phyloP scores from a whole-genome alignment of 1,140 invertebrate species.

The Metopolophium dirhodum region DNA sequence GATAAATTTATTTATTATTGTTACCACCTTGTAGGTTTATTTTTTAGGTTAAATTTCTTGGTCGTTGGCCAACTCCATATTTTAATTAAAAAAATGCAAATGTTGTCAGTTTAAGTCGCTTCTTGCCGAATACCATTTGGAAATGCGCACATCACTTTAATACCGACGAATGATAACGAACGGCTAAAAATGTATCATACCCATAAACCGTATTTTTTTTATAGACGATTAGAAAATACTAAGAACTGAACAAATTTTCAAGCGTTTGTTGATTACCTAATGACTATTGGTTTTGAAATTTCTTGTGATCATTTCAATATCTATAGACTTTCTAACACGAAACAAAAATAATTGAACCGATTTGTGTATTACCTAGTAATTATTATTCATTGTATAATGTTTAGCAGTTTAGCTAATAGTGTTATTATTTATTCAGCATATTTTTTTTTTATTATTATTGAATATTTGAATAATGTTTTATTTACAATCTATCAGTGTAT shows the following conservation, averaged over 20 bases:
- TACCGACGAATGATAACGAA: background rate
- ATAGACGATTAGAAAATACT: background rate
- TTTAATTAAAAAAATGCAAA: constrained; percentile 24
- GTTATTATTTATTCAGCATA: background rate
- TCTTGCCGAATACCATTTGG: background rate
- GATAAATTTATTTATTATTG: constrained; percentile 26
- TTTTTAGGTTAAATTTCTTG: constrained; percentile 35
- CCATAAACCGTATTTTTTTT: background rate
- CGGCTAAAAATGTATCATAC: background rate
- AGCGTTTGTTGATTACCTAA: background rate
- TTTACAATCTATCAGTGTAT: background rate
- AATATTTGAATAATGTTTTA: background rate
- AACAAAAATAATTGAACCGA: background rate
- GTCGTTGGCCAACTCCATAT: constrained; percentile 3
- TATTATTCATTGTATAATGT: background rate
- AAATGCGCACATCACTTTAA: background rate
- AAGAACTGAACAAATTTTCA: background rate
- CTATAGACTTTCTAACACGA: background rate
- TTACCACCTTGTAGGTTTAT: constrained; percentile 8
- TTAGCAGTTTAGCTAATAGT: background rate
- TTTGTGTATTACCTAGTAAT: background rate
- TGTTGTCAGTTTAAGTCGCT: background rate
- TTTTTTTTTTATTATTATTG: background rate
- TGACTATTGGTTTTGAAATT: background rate
- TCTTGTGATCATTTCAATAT: background rate